Percentiles rank a stretch among this genome's conserved stretches.
These are phyloP conservation scores for Mionectes macconnelli DNA, from an alignment of 2,113 vertebrate species.

Conservation along the genomic window DNA sequence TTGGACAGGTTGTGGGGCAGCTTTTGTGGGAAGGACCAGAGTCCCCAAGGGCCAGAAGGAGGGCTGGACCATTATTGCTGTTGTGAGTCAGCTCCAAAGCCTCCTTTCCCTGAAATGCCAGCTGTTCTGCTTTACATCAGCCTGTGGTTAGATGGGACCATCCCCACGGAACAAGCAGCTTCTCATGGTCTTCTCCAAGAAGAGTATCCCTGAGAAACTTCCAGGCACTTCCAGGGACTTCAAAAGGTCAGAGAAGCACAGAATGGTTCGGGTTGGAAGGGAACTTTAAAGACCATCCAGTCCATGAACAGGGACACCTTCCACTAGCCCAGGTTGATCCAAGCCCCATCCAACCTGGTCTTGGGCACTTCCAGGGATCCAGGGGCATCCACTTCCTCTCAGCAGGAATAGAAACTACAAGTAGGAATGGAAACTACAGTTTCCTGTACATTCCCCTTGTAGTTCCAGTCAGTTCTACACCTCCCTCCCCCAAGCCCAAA, in stretches of 20 bases:
- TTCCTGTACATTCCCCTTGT: neutral
- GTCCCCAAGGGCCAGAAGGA: neutral
- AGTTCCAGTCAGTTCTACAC: neutral
- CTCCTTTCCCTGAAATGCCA: neutral
- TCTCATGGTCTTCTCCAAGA: neutral
- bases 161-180: neutral
- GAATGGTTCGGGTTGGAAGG: neutral
- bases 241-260: neutral
- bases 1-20: too few species aligned
- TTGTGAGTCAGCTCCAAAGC: neutral
- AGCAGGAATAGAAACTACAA: neutral
- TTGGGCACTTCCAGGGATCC: neutral
- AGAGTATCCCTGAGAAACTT: neutral
- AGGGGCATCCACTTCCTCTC: neutral
- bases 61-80: neutral
- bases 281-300: neutral
- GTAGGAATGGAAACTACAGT: neutral
- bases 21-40: neutral
- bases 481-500: neutral
- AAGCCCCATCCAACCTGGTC: neutral
- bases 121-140: neutral
- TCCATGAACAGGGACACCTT: neutral
- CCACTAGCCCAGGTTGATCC: neutral
- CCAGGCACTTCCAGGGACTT: neutral
- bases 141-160: neutral